Base-by-base conservation (phyloP, 1,140 invertebrate genomes). In the Pararge aegeria region DNA sequence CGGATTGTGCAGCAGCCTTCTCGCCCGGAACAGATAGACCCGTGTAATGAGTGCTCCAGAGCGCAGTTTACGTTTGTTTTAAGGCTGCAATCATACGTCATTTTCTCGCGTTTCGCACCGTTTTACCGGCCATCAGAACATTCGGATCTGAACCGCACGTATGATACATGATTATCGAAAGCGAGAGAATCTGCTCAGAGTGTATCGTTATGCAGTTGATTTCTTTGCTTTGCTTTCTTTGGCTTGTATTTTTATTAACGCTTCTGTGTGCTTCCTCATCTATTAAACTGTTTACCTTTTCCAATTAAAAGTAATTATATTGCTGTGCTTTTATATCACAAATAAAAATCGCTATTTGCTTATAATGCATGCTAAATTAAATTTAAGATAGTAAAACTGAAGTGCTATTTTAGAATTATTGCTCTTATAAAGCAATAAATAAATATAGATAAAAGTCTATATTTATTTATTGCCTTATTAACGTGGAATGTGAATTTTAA, bases 61-160 rank as follows among this genome's bases (percentile, higher is more conserved):
- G 61, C 49, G 64, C 72, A 73, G 63, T 72, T 74, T 73, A 74
- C 76, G 79, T 80, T 82, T 77, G 75, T 81, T 78, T 80, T 80
- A 83, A 72, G 67, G 70, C 72, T 48, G 77, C 77, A 83, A 83
- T 83, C 80, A 78, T 75, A 77, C 72, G 77, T 80, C 70, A 81
- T 83, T 83, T 83, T 82, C 75, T 78, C 73, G 70, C 74, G 68
- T 83, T 82, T 82, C 68, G 73, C 78, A 71, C 75, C 67, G 64
- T 81, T 80, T 80, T 75, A 56, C 68, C 55, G 70, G 66, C 62
- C 73, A 76, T 72, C 40, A 38, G 40, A 52, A 40, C 38, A 40
- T 40, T 40, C 16, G 38, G 38, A 16, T 40, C 38, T 37, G 34
- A 44, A 1, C 60, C 61, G 58, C 55, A 63, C 67, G 67, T 58